Evolutionary conservation across 2,113 vertebrate genomes (phyloP).

Genomic region (Pterocles orientalis): DNA sequence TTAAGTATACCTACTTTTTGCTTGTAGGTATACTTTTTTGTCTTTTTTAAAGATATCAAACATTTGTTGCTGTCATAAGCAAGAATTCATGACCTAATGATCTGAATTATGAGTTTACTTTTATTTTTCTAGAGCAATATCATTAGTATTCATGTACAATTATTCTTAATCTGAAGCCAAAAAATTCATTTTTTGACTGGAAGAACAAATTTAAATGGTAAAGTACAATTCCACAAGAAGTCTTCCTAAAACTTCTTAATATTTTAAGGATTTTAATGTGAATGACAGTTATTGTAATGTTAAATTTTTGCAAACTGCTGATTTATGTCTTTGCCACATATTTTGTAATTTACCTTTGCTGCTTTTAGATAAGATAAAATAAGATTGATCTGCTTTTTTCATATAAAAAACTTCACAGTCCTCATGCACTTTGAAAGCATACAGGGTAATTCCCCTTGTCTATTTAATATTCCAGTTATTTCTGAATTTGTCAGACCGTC

Average conservation of each 20-base stretch:
- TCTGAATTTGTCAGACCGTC: neutral
- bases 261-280: neutral
- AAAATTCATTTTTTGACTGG: neutral
- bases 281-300: neutral
- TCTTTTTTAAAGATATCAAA: neutral
- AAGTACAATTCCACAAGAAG: neutral
- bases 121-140: neutral
- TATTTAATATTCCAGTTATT: neutral
- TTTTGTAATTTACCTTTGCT: slow-evolving; percentile 16
- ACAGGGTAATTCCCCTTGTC: neutral
- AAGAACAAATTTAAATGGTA: neutral
- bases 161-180: neutral
- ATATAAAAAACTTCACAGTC: neutral
- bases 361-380: slow-evolving; percentile 15
- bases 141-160: neutral
- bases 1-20: neutral
- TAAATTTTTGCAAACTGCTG: neutral
- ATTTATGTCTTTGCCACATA: neutral
- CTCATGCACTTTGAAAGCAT: neutral
- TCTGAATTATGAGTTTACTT: neutral
- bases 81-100: neutral
- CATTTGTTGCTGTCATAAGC: neutral
- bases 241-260: neutral
- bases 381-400: slow-evolving; percentile 15
- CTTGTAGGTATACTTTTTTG: neutral